These are phyloP conservation scores for Saimiri boliviensis DNA, from an alignment of 2,113 vertebrate genomes.

Conservation along the genomic window DNA sequence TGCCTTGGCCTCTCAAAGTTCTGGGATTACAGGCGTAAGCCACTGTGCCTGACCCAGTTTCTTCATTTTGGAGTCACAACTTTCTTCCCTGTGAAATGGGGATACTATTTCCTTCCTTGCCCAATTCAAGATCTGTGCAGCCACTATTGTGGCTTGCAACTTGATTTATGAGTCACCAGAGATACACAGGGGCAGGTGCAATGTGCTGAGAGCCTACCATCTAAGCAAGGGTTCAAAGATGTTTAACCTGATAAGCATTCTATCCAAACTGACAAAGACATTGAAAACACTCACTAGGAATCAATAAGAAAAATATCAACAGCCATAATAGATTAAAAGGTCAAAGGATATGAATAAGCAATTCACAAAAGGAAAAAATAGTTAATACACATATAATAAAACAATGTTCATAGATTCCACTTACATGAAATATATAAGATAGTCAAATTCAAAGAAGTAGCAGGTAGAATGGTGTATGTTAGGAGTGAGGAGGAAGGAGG, in stretches of 20 bases:
- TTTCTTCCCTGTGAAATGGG: neutral
- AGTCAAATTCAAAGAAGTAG: neutral
- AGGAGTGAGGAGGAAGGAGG: too few relatives aligned
- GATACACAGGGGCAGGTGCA: neutral
- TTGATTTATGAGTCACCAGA: neutral
- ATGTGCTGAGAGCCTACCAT: neutral
- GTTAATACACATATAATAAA: neutral
- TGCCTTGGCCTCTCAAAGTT: too few relatives aligned
- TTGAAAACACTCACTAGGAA: neutral
- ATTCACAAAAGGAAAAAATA: neutral
- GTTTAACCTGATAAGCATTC: neutral
- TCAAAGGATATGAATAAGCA: neutral
- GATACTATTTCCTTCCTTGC: neutral
- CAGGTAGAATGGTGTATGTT: neutral
- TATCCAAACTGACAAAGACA: neutral
- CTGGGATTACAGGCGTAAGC: too few relatives aligned
- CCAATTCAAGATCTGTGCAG: neutral
- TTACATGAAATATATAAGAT: neutral
- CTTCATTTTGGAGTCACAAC: neutral
- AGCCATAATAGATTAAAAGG: neutral
- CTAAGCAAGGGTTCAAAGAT: neutral
- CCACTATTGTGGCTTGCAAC: neutral
- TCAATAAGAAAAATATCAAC: neutral
- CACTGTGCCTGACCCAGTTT: neutral
- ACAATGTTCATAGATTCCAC: neutral